These are phyloP conservation scores for Margarornis squamiger DNA, from an alignment of 2,797 vertebrate genomes.

Conservation along the genomic window DNA sequence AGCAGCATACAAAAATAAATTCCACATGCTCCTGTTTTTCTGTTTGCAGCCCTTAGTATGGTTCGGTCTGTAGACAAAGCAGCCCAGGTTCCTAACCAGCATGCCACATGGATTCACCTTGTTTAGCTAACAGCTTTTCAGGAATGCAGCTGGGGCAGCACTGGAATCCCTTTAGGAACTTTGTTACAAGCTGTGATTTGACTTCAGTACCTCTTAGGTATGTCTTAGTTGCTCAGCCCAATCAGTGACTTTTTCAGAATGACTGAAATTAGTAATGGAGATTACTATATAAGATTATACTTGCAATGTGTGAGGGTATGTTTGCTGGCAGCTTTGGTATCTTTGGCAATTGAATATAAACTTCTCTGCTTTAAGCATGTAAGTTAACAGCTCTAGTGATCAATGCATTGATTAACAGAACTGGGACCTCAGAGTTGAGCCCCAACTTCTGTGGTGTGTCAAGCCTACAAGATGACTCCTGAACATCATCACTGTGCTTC, in stretches of 20 bases:
- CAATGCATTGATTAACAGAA: neutral
- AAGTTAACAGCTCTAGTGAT: neutral
- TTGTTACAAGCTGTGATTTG: conserved; percentile 17
- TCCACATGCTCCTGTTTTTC: neutral
- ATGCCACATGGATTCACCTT: neutral
- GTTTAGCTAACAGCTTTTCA: conserved; percentile 24
- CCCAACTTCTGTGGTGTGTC: neutral
- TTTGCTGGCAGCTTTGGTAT: neutral
- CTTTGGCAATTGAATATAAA: neutral
- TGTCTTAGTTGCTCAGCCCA: neutral
- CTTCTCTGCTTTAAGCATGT: neutral
- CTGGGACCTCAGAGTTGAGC: neutral
- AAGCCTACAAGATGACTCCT: neutral
- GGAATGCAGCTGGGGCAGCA: neutral
- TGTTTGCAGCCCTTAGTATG: neutral
- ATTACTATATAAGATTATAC: neutral
- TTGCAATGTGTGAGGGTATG: neutral
- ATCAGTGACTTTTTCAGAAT: neutral
- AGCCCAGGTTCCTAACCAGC: neutral
- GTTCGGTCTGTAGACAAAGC: neutral
- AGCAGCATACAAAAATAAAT: neutral
- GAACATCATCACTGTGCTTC: neutral
- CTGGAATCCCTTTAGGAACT: conserved; percentile 18
- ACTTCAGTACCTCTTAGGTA: neutral
- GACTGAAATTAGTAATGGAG: neutral